Conservation (phyloP, 2,113 vertebrate genomes). For the Eira barbara region DNA sequence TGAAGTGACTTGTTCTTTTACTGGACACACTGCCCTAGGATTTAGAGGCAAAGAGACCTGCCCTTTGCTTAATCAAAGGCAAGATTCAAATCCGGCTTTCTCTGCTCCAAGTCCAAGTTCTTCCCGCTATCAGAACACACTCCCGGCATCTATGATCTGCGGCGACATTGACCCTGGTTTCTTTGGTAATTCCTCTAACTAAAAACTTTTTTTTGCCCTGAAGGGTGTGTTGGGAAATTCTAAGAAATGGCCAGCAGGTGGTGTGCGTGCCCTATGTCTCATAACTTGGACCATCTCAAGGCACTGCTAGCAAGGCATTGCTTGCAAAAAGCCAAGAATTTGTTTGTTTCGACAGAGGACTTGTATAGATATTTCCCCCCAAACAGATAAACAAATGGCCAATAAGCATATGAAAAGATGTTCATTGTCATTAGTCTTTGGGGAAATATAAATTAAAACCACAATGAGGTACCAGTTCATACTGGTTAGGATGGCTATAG, state of each 20-base stretch:
- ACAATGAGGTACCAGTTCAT: not conserved
- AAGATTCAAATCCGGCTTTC: not conserved
- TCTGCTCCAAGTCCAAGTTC: not conserved
- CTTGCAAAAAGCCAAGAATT: not conserved
- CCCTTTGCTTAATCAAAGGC: not conserved
- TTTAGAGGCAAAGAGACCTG: not conserved
- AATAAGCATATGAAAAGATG: not conserved
- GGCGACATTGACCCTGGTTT: not conserved
- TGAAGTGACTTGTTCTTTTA: too few relatives aligned
- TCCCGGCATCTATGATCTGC: not conserved
- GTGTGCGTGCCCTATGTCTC: not conserved
- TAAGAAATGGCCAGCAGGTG: conserved; percentile 27
- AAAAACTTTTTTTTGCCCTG: not conserved
- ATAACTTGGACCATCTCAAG: fast-evolving
- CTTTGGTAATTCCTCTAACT: not conserved
- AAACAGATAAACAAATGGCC: not conserved
- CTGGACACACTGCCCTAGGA: not conserved
- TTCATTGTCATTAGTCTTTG: not conserved
- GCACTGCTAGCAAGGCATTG: not conserved
- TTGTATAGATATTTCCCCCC: not conserved
- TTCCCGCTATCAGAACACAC: not conserved
- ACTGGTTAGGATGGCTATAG: not conserved
- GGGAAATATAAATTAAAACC: not conserved
- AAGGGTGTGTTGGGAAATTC: not conserved
- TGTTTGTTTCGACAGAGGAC: not conserved